These are phyloP conservation scores for Mercenaria mercenaria DNA, from an alignment of 1,140 invertebrate genomes.

Conservation along the genomic window DNA sequence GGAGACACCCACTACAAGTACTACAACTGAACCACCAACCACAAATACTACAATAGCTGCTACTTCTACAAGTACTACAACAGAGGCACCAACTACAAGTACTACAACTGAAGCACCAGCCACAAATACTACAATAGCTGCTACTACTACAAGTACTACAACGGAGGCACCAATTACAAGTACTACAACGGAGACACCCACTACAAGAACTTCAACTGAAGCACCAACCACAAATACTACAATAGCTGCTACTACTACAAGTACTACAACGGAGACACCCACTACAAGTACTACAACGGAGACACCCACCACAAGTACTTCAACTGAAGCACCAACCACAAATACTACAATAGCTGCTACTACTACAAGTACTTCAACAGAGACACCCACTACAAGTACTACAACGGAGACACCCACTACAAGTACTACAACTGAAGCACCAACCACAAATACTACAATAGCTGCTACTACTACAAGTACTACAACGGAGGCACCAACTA, in stretches of 20 bases:
- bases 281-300: slow-evolving; percentile 23
- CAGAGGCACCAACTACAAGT: slow-evolving; percentile 22
- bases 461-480: slow-evolving; percentile 39
- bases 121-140: slow-evolving; percentile 29
- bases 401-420: slow-evolving; percentile 48
- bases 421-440: slow-evolving; percentile 51
- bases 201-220: slow-evolving; percentile 41
- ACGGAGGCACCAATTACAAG: slow-evolving; percentile 42
- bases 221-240: slow-evolving; percentile 52
- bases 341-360: slow-evolving; percentile 33
- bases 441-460: slow-evolving; percentile 24
- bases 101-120: slow-evolving; percentile 31
- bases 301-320: slow-evolving; percentile 17
- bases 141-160: slow-evolving; percentile 46
- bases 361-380: slow-evolving; percentile 36
- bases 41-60: slow-evolving; percentile 27
- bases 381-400: slow-evolving; percentile 37
- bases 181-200: slow-evolving; percentile 34
- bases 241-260: slow-evolving; percentile 17
- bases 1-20: slow-evolving; percentile 3
- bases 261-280: neutral
- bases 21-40: slow-evolving; percentile 28
- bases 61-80: slow-evolving; percentile 36
- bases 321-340: slow-evolving; percentile 20
- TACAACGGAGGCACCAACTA: neutral